These are phyloP conservation scores for Hemistola chrysoprasaria DNA, from an alignment of 2,888 invertebrate species.

Conservation along the genomic window DNA sequence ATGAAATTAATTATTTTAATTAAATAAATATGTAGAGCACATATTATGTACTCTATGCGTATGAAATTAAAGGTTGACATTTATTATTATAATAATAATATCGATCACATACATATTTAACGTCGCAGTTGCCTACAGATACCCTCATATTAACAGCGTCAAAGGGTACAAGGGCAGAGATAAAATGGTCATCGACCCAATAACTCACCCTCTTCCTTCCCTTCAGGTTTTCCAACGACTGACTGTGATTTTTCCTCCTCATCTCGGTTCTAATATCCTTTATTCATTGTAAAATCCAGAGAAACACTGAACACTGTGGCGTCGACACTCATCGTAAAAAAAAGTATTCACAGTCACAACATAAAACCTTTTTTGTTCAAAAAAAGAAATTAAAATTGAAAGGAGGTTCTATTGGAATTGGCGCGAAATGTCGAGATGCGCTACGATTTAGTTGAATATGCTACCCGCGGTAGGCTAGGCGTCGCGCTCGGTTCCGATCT, in stretches of 20 bases:
- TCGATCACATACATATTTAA: constrained; percentile 7
- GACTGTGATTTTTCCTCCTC: constrained; percentile 51
- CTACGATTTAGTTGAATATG: too few species aligned
- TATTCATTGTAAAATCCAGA: constrained; percentile 23
- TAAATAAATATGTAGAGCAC: too few species aligned
- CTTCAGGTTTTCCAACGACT: constrained; percentile 57
- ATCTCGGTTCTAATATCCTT: constrained; percentile 40
- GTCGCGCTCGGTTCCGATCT: constrained; percentile 56
- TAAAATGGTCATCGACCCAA: constrained; percentile 21
- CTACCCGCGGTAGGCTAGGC: constrained; percentile 42
- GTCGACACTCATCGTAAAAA: constrained; percentile 22
- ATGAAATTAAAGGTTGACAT: constrained; percentile 8
- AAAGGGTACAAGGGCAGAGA: constrained; percentile 18
- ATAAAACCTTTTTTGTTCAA: constrained; percentile 14
- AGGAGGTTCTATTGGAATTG: constrained; percentile 25
- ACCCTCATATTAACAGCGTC: constrained; percentile 12
- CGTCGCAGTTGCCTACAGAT: constrained; percentile 13
- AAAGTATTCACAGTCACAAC: constrained; percentile 27
- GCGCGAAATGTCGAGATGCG: constrained; percentile 28
- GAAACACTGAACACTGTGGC: constrained; percentile 21
- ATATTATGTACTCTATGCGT: background rate
- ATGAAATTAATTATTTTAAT: too few species aligned
- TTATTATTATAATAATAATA: too few species aligned
- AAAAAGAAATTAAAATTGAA: constrained; percentile 3
- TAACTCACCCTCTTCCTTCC: constrained; percentile 67